A percentile compares a stretch with the other conserved stretches of the same genome.
phyloP scores from a whole-genome alignment of 2,113 vertebrate species.

The Paramisgurnus dabryanus region DNA sequence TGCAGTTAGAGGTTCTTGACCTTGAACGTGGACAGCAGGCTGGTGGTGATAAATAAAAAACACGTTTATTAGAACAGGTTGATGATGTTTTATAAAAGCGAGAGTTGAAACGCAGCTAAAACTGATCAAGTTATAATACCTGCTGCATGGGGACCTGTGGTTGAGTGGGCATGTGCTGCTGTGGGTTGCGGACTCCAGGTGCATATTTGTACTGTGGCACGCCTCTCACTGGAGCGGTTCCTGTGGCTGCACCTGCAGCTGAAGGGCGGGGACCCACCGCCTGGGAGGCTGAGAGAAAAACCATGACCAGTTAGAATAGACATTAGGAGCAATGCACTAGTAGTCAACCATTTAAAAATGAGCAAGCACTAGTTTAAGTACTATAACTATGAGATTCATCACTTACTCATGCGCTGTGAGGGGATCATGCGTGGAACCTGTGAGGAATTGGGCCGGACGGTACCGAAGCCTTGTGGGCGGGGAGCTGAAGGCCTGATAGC shows the following conservation, averaged over 20 bases:
- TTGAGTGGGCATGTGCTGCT: constrained; percentile 87
- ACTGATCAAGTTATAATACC: constrained; percentile 64
- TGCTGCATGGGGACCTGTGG: constrained; percentile 91
- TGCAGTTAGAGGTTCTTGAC: constrained; percentile 95
- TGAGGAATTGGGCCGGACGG: constrained; percentile 85
- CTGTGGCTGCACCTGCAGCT: constrained; percentile 75
- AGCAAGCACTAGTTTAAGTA: too few relatives aligned
- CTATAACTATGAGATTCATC: background rate
- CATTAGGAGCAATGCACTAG: background rate
- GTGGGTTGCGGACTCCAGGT: constrained; percentile 89
- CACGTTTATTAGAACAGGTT: background rate
- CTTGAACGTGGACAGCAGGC: constrained; percentile 96
- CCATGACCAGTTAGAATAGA: background rate
- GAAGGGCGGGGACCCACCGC: constrained; percentile 85
- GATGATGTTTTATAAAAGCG: too few relatives aligned
- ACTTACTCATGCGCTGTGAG: constrained; percentile 91
- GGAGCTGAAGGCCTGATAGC: constrained; percentile 89
- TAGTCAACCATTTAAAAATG: too few relatives aligned
- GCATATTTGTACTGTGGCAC: constrained; percentile 94
- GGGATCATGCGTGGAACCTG: constrained; percentile 93
- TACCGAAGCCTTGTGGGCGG: constrained; percentile 84
- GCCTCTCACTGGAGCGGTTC: constrained; percentile 81
- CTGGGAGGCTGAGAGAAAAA: constrained; percentile 76
- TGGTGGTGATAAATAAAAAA: constrained; percentile 53
- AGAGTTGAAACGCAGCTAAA: background rate